Base-by-base conservation (phyloP, 92 coral and sea anemone genomes). In the Actinostola sp. region DNA sequence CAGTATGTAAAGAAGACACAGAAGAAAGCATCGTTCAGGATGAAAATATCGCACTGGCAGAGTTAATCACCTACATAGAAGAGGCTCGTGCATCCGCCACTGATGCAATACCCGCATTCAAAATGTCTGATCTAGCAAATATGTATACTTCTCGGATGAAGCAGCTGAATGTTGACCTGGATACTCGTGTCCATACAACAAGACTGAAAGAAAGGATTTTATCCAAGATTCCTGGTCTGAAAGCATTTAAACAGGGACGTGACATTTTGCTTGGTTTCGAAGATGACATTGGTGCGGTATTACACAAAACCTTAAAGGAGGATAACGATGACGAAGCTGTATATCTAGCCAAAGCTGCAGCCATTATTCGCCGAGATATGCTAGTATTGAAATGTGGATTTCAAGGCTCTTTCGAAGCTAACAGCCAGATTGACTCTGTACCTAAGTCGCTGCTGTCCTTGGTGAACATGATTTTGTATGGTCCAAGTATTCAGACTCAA, bases 11-110 rank as follows among this genome's bases (percentile, higher is more conserved):
- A 44, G 48, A 41, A 26, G 58, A 52, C 21, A 45, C 49, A 42
- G 34, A 63, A n/a, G 77, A 89, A 30, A 45, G 26, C 24, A 26
- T 51, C n/a, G 57, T 32, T 23, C 72, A 72, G 44, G 79, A 63
- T 44, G 88, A 73, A 24, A 82, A 86, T 29, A 78, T 83, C 39
- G 92, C 72, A 17, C 68, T 84, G 23, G 89, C 93, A 31, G 89
- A 88, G 84, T 70, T 88, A 14, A 61, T 89, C 17, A 31, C 82
- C 16, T 81, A 66, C 48, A 89, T 85, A 13, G 87, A 79, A 56
- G 86, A 89, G 64, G 32, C 71, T 0, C 75, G 82, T 16, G 27
- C 32, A 1, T 36, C 3, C 13, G 20, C 23, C 21, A 55, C 45
- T 12, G 71, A 43, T 12, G 45, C 28, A 21, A 20, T 71, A 6